Conservation (phyloP, 2,113 vertebrate genomes). For the Amphilophus citrinellus region DNA sequence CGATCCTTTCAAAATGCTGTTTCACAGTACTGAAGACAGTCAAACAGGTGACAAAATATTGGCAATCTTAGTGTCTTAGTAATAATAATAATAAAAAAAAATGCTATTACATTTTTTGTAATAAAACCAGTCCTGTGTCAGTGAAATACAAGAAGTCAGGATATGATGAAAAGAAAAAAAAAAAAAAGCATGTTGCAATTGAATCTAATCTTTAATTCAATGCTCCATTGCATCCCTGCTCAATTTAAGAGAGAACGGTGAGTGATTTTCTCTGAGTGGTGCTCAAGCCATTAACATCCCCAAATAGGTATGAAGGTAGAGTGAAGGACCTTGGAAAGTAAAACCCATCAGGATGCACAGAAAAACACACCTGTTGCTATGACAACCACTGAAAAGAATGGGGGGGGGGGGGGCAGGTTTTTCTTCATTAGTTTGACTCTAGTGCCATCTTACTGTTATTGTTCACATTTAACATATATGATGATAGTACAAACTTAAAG, state of each 20-base stretch:
- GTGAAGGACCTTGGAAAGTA: conserved; percentile 25
- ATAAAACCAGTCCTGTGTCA: background rate
- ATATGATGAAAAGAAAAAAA: background rate
- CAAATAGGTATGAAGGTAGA: conserved; percentile 18
- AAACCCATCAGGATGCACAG: conserved; percentile 7
- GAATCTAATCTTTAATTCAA: conserved; percentile 7
- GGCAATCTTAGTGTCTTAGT: background rate
- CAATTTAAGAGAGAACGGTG: background rate
- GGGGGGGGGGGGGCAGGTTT: background rate
- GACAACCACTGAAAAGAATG: conserved; percentile 35
- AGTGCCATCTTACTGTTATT: conserved; percentile 54
- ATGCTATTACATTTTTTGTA: background rate
- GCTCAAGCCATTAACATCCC: conserved; percentile 21
- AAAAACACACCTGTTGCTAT: conserved; percentile 55
- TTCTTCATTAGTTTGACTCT: conserved; percentile 40
- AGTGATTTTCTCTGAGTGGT: conserved; percentile 26
- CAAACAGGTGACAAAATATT: background rate
- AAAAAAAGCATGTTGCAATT: background rate
- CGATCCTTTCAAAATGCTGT: background rate
- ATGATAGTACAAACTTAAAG: background rate
- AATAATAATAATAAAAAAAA: background rate
- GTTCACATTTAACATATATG: background rate
- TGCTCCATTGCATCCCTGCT: background rate
- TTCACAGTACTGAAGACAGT: background rate
- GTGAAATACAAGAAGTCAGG: background rate